Base-by-base conservation (phyloP, 2,113 vertebrate species). In the Burhinus bistriatus region DNA sequence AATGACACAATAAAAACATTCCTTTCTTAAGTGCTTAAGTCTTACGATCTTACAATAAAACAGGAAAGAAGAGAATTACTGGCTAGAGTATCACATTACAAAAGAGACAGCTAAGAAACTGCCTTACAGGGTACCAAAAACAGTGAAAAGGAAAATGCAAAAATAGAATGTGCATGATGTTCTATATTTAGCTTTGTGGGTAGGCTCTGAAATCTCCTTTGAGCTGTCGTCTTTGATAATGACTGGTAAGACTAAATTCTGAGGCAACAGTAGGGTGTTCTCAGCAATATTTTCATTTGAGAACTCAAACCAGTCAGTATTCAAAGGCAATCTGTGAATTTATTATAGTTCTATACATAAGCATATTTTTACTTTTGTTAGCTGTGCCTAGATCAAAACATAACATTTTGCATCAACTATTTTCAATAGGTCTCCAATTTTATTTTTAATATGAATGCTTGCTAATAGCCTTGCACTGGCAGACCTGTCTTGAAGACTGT, bases 151-250 rank as follows among this genome's bases (percentile, higher is more conserved):
- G 75, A 95, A 95, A 95, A 93, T 65, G 52, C 18, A 94, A 93
- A 97, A 94, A 96, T 61, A 97, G 87, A 96, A 91, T 54, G 42
- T 73, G 68, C 93, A 69, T 79, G 68, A 70, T 90, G 68, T 83
- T 94, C 95, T 94, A 88, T 95, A 93, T 97, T 96, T 96, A 97
- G 88, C 11, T 83, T 93, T 87, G 94, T 89, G 80, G 57, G 78
- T 58, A 96, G 89, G 78, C 64, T 96, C 72, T 95, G 88, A 96
- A 94, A 97, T 88, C 57, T 95, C 72, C 45, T 92, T 96, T 96
- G 65, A 91, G 86, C 42, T 93, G 40, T 91, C 52, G 64, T 89
- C 88, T 95, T 93, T 97, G 88, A 92, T 94, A 95, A 89, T 54
- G 64, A 73, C 58, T 81, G 40, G 84, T 72, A 86, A 13, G 8